Percentiles rank a stretch among this genome's conserved stretches.
Conservation (phyloP, 92 coral and sea anemone genomes). For the Muricea muricata region DNA sequence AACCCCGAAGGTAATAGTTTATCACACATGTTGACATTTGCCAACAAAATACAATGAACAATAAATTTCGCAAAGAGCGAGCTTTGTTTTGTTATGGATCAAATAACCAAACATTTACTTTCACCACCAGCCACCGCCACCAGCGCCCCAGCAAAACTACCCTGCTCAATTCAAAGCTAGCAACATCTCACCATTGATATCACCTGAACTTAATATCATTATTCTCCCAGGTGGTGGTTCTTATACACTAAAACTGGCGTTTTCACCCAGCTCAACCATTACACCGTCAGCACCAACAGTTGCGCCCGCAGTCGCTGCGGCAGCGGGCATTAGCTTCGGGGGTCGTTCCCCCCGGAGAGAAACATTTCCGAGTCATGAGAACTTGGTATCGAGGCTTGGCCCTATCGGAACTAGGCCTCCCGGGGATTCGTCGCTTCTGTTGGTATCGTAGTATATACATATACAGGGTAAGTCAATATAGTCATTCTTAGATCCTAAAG, state of each 20-base stretch:
- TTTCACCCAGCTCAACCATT: conserved; percentile 98
- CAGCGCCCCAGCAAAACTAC: no score
- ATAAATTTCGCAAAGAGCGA: no score
- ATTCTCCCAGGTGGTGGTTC: conserved; percentile 91
- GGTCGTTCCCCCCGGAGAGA: conserved; percentile 42
- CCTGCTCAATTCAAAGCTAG: no score
- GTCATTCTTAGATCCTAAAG: not conserved
- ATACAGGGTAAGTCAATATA: not conserved
- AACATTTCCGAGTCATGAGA: conserved; percentile 37
- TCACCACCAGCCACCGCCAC: no score
- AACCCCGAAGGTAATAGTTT: conserved; percentile 88
- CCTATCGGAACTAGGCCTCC: conserved; percentile 46
- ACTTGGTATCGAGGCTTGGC: conserved; percentile 42
- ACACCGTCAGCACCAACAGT: conserved; percentile 99
- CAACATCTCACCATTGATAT: no score
- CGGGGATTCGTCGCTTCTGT: conserved; percentile 23
- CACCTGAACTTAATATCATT: no score
- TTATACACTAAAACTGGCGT: conserved; percentile 94
- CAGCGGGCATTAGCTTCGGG: conserved; percentile 71
- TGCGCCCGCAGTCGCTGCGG: conserved; percentile 99
- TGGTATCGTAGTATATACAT: conserved; percentile 22
- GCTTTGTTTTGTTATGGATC: no score
- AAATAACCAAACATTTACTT: no score
- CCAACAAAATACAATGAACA: no score
- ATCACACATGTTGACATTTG: no score